These are phyloP conservation scores for Zaprionus lachaisei DNA, from an alignment of 1,140 invertebrate species.

Conservation along the genomic window DNA sequence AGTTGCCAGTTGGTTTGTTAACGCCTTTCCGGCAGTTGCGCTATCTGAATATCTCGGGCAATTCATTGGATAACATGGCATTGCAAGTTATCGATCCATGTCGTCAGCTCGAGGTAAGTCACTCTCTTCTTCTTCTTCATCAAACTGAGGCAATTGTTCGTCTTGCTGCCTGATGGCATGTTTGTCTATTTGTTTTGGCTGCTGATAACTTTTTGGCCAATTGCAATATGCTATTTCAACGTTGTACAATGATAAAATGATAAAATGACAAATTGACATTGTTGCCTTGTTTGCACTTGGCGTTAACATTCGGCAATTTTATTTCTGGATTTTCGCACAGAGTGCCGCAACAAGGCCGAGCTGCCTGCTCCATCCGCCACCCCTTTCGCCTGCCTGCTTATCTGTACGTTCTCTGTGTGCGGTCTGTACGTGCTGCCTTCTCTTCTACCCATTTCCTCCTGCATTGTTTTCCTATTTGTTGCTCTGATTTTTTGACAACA, in stretches of 20 bases:
- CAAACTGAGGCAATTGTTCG: no score
- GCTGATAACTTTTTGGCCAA: conserved; percentile 62
- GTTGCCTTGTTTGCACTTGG: conserved; percentile 55
- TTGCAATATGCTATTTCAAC: conserved; percentile 62
- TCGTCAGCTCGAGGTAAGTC: conserved; percentile 81
- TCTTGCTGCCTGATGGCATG: no score
- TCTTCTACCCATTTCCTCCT: not conserved
- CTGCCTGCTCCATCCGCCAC: conserved; percentile 12
- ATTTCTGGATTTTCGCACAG: conserved; percentile 14
- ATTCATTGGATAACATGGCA: conserved; percentile 84
- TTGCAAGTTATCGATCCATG: conserved; percentile 83
- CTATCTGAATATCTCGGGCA: conserved; percentile 86
- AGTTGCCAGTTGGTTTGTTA: conserved; percentile 85
- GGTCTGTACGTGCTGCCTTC: conserved; percentile 44
- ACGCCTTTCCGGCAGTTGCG: conserved; percentile 85
- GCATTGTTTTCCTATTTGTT: conserved; percentile 25
- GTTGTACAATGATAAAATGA: conserved; percentile 37
- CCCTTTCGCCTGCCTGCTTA: conserved; percentile 26
- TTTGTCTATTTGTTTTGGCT: conserved; percentile 17
- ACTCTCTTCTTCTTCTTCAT: not conserved
- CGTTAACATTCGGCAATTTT: conserved; percentile 54
- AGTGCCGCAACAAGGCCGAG: conserved; percentile 41
- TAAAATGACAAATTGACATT: conserved; percentile 33
- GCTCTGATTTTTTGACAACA: conserved; percentile 14
- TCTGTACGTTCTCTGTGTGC: conserved; percentile 18